Evolutionary conservation across 2,888 invertebrate species (phyloP), one percentile per base, ranked within the genome.

Genomic region (Serripes groenlandicus): DNA sequence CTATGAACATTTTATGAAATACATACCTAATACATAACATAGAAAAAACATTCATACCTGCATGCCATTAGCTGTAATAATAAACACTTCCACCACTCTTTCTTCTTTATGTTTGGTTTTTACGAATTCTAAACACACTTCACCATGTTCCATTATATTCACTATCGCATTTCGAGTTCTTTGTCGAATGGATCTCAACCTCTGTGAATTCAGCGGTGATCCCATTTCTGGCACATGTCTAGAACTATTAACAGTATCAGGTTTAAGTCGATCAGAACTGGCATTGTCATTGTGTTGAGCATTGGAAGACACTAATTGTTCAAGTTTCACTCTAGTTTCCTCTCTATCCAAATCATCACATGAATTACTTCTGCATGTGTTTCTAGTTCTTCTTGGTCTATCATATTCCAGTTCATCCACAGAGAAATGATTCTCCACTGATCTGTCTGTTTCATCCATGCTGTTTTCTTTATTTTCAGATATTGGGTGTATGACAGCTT

Each of bases 21-120:
- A n/a, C n/a, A n/a, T n/a, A n/a, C n/a, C n/a, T n/a, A n/a, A n/a
- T n/a, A n/a, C n/a, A n/a, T n/a, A n/a, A n/a, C n/a, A n/a, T n/a
- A n/a, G n/a, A n/a, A n/a, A n/a, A 49, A 1, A 49, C 21, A 3
- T n/a, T 30, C 70, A 52, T 93, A 95, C 95, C 93, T 97, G 96
- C 93, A 97, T 96, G 5, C 99, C 99, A 95, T 99, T 98, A 74
- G 96, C 96, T 0, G 98, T 98, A 94, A 99, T 98, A 93, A 97
- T 96, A 94, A 98, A 97, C 23, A 98, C 97, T 95, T 98, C 98
- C 18, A 92, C 88, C 18, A 96, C 96, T 74, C 97, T 96, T 90
- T 96, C 96, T 92, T 97, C 97, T 94, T 93, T 93, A 83, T 96
- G 96, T 68, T 95, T 94, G 91, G 96, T 97, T 94, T 97, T 98